Evolutionary conservation across 1,140 invertebrate genomes (phyloP), one percentile per base, ranked within the genome.

Genomic region (Drosophila neocordata): DNA sequence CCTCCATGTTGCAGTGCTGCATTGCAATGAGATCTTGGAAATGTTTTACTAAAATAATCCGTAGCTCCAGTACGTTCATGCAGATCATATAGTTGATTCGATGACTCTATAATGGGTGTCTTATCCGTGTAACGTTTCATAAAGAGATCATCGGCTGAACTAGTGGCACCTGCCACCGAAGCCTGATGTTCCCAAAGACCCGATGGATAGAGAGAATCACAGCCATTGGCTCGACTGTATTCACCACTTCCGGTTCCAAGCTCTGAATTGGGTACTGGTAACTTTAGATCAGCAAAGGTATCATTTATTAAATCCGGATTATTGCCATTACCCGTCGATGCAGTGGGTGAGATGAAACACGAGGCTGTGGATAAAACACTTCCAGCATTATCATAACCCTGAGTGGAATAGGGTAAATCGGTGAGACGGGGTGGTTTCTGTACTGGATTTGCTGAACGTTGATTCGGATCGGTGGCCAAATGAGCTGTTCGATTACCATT

Each of bases 221-320:
- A 92, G 60, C 93, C 93, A 56, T 93, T 93, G 72, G 95, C 95
- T 4, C 95, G 93, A 61, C 94, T 95, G 77, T 95, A 95, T 76
- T 95, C 95, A 2, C 95, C 95, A 69, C 95, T 95, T 11, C 79
- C 67, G 1, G 73, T 77, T 5, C 76, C 58, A 12, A 78, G 77
- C 12, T 68, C 68, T 0, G 62, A 52, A 3, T 41, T 56, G 7
- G 79, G 59, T 2, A 77, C 52, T 0, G 69, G 89, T 9, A 87
- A 73, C 57, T 77, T 83, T n/a, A 91, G 62, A 12, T 91, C 80
- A 2, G 85, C 78, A 79, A 94, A 93, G 0, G 96, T 96, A 79
- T 97, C 96, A 76, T 96, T 95, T 76, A 97, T 97, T 37, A 97
- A 92, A 90, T 97, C 96, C 5, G 96, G 96, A 89, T 97, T 96